A percentile compares a stretch with the other conserved stretches of the same genome.
phyloP scores from a whole-genome alignment of 2,888 invertebrate species.

The Lasioglossum calceatum region DNA sequence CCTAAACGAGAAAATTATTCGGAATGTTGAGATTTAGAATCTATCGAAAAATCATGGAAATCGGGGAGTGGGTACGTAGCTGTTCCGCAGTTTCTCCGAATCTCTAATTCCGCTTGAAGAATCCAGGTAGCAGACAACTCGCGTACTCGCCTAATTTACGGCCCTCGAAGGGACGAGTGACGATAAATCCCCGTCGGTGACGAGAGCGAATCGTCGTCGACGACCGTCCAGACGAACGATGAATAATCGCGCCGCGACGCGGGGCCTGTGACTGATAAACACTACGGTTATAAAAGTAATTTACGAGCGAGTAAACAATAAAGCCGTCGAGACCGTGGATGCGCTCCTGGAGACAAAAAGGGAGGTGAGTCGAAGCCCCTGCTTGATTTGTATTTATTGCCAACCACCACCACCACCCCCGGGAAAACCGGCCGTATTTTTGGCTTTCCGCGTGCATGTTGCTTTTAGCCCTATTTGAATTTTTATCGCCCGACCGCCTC shows the following conservation, averaged over 20 bases:
- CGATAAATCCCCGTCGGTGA: conserved; percentile 36
- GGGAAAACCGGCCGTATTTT: not conserved
- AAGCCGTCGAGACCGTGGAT: not conserved
- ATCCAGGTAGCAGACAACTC: not conserved
- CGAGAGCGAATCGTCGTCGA: conserved; percentile 20
- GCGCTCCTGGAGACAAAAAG: conserved; percentile 3
- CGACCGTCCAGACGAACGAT: conserved; percentile 21
- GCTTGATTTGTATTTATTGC: conserved; percentile 26
- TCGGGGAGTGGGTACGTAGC: not conserved
- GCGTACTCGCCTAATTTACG: conserved; percentile 12
- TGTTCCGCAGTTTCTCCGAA: not conserved
- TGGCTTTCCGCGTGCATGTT: not conserved
- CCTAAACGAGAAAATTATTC: not conserved
- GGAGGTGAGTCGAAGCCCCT: conserved; percentile 11
- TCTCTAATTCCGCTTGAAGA: conserved; percentile 16
- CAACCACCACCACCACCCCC: not conserved
- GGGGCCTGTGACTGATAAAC: conserved; percentile 29
- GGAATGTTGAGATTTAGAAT: not conserved
- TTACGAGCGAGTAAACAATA: conserved; percentile 13
- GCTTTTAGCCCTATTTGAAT: conserved; percentile 2
- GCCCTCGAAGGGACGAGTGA: conserved; percentile 1
- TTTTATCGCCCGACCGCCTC: not conserved
- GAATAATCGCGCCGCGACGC: conserved; percentile 31
- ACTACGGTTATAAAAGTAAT: conserved; percentile 26
- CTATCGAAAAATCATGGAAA: not conserved